Conservation (phyloP, 2,113 vertebrate genomes). For the Otus sunia region DNA sequence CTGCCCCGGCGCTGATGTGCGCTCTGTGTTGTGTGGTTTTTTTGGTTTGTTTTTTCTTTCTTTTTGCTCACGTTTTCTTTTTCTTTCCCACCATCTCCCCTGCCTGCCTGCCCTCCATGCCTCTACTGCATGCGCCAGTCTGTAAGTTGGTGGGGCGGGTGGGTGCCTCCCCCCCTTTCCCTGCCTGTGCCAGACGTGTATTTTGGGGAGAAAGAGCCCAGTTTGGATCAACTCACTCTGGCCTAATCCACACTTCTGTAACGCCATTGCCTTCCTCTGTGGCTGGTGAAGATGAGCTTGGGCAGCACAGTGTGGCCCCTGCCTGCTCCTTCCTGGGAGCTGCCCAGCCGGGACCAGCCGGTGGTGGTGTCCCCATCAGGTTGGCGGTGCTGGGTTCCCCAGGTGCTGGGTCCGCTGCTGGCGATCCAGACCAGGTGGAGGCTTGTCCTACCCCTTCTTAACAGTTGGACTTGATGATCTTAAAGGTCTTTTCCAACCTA, state of each 20-base stretch:
- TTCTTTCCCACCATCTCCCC: constrained; percentile 67
- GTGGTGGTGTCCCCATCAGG: neutral
- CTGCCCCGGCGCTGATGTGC: neutral
- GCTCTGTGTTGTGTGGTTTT: neutral
- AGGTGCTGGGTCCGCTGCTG: neutral
- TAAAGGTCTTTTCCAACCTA: no score
- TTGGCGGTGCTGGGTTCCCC: neutral
- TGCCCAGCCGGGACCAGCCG: neutral
- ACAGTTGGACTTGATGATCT: no score
- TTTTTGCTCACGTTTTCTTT: constrained; percentile 62
- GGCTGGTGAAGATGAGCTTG: constrained; percentile 31
- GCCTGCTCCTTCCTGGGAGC: neutral
- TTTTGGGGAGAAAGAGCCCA: neutral
- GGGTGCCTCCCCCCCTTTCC: neutral
- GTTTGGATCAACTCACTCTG: neutral
- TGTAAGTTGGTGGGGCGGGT: constrained; percentile 83
- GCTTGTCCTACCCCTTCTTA: neutral
- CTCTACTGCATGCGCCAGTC: constrained; percentile 84
- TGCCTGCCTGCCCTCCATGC: constrained; percentile 68
- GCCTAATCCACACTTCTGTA: constrained; percentile 5
- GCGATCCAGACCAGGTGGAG: neutral
- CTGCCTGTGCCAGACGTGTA: neutral
- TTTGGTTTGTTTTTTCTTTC: constrained; percentile 54
- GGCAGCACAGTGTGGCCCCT: neutral
- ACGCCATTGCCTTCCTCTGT: neutral